Evolutionary conservation across 1,140 invertebrate genomes (phyloP).

Genomic region (Melanaphis sacchari): DNA sequence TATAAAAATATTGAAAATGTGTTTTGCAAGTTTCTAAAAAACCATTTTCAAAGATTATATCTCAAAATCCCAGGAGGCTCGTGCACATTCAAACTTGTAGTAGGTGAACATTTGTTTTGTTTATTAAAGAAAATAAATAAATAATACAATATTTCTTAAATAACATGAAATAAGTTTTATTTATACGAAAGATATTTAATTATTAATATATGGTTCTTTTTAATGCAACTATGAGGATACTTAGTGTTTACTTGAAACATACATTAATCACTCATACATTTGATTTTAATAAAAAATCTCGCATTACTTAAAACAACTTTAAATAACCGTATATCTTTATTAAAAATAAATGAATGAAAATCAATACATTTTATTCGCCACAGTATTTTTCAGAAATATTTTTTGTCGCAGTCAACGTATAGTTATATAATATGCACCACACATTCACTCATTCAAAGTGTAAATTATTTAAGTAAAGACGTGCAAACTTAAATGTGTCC

Average conservation of each 20-base stretch:
- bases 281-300: neutral
- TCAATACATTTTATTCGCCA: too few species aligned
- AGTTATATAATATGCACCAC: too few species aligned
- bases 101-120: neutral
- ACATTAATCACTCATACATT: neutral
- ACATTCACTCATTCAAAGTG: too few species aligned
- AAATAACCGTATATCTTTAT: neutral
- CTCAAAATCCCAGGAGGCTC: neutral
- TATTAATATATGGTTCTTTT: neutral
- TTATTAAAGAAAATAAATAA: neutral
- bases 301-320: neutral
- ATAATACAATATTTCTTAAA: neutral
- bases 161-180: neutral
- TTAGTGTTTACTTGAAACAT: neutral
- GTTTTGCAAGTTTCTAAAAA: neutral
- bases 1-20: neutral
- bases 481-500: too few species aligned
- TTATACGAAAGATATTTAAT: neutral
- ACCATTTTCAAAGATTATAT: neutral
- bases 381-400: too few species aligned
- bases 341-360: neutral
- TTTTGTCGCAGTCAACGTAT: too few species aligned
- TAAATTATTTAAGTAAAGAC: too few species aligned
- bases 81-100: neutral
- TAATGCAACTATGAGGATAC: neutral